Evolutionary conservation across 2,113 vertebrate species (phyloP).

Genomic region (Prietella phreatophila): DNA sequence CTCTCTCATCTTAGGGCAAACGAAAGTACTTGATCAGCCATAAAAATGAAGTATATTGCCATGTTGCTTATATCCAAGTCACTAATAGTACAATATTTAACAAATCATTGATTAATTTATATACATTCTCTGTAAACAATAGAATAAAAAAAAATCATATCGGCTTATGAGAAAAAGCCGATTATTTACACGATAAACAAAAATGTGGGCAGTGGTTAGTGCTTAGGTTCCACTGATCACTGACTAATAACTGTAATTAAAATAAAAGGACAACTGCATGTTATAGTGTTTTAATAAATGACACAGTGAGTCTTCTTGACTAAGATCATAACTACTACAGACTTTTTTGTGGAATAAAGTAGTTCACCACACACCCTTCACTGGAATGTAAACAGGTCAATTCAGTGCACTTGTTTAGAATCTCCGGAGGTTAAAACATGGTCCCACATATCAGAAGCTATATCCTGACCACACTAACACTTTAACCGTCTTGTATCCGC

Average conservation of each 20-base stretch:
- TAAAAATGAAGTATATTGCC: too few species aligned
- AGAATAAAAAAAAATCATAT: neutral
- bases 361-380: neutral
- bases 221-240: neutral
- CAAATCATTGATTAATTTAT: neutral
- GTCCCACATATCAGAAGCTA: neutral
- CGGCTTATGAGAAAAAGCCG: neutral
- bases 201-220: neutral
- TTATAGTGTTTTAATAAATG: neutral
- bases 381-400: slow-evolving; percentile 36
- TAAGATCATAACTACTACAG: neutral
- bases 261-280: neutral
- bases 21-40: too few species aligned
- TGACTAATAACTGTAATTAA: neutral
- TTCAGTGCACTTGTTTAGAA: slow-evolving; percentile 13
- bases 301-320: neutral
- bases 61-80: neutral
- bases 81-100: neutral
- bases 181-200: neutral
- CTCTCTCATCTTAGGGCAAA: too few species aligned
- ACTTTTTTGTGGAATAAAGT: neutral
- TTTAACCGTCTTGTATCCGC: neutral
- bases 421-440: neutral
- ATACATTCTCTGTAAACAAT: neutral
- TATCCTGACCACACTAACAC: neutral